A percentile compares a stretch with the other conserved stretches of the same genome.
Conservation (phyloP, 2,888 invertebrate species). For the Tiphia femorata region DNA sequence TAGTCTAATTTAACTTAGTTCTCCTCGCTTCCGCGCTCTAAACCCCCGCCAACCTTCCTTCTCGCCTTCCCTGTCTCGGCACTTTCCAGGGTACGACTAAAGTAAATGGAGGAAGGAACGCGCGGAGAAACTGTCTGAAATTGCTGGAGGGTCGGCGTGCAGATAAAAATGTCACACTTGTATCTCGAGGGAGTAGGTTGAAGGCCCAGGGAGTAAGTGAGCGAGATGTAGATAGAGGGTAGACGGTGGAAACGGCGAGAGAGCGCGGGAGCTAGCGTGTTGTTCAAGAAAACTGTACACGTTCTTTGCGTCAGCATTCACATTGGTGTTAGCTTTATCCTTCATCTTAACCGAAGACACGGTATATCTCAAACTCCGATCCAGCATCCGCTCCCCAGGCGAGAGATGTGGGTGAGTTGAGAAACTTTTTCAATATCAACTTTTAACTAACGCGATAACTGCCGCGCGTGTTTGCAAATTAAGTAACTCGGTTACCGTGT, state of each 20-base stretch:
- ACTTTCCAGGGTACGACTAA: constrained; percentile 43
- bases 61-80: constrained; percentile 15
- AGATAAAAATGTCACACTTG: constrained; percentile 57
- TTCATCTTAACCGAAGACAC: constrained; percentile 25
- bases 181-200: constrained; percentile 48
- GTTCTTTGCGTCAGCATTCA: constrained; percentile 31
- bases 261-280: constrained; percentile 20
- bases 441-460: no score
- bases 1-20: constrained; percentile 32
- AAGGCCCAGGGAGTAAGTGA: constrained; percentile 23
- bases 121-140: constrained; percentile 39
- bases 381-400: constrained; percentile 10
- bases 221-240: constrained; percentile 47
- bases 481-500: no score
- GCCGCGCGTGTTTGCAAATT: no score
- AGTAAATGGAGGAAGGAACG: constrained; percentile 45
- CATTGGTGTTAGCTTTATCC: constrained; percentile 35
- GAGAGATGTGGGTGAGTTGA: no score
- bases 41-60: neutral
- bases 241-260: constrained; percentile 11
- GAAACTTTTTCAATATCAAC: neutral
- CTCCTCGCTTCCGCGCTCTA: constrained; percentile 17
- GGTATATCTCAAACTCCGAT: constrained; percentile 14
- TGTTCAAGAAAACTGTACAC: constrained; percentile 39
- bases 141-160: constrained; percentile 41